Evolutionary conservation across 1,140 invertebrate genomes (phyloP), one percentile per base, ranked within the genome.

Genomic region (Leptinotarsa texana): DNA sequence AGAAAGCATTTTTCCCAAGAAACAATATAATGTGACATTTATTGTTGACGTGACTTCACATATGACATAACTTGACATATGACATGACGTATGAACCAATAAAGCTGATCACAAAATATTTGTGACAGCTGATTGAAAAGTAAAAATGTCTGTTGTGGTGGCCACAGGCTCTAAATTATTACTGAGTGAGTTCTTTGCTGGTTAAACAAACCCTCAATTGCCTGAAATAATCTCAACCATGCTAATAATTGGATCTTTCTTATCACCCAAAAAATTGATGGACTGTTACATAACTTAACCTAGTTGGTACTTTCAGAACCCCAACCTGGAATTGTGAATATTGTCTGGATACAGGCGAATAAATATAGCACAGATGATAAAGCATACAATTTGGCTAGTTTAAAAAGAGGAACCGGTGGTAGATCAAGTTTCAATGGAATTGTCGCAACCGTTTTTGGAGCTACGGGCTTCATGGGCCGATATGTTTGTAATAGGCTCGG

Each of bases 391-490:
- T 84, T 92, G n/a, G 83, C 91, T 47, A 84, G 87, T 6, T 86
- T 95, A 79, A 95, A 94, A 85, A 88, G 94, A 82, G 97, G 97
- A 22, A 96, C 94, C 61, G 97, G 97, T 49, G 97, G 97, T 49
- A 91, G 98, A 24, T 94, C 94, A 77, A 98, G 96, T 81, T 99
- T 99, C 83, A 99, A 94, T 88, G 98, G 98, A 0, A 91, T 95
- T 75, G 95, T 99, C 4, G 96, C 95, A 13, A 99, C 98, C n/a
- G 92, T 99, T 3, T 99, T 99, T 87, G 98, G 98, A 48, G 90
- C 90, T 61, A 92, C 90, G 69, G 98, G 98, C 13, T 96, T 96
- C 81, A 83, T 99, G 8, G 98, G 97, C 0, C 86, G 89, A 69
- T 91, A 93, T 87, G 88, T 99, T 18, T 92, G 93, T 80, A 98